These are phyloP conservation scores for Carduelis carduelis DNA, from an alignment of 2,797 vertebrate species.

Conservation along the genomic window DNA sequence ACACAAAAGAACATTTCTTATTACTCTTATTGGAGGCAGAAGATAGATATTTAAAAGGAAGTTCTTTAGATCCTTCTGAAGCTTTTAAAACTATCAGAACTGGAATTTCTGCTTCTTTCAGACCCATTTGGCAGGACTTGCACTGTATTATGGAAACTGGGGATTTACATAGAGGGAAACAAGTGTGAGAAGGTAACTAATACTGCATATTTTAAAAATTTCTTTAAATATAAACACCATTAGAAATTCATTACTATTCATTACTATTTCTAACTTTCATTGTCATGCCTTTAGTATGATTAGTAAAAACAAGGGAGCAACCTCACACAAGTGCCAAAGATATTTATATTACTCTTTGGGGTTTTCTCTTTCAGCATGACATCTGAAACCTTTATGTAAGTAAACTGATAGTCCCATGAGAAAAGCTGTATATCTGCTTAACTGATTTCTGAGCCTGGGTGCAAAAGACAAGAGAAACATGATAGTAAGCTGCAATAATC, in stretches of 20 bases:
- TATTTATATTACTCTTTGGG: background rate
- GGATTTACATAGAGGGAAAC: background rate
- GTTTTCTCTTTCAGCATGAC: background rate
- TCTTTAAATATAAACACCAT: background rate
- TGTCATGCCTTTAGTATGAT: background rate
- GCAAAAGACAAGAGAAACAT: background rate
- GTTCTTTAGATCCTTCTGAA: background rate
- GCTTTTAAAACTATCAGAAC: background rate
- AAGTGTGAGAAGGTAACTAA: background rate
- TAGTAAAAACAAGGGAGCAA: background rate
- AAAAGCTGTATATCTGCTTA: background rate
- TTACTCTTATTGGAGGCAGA: background rate
- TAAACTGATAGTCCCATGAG: background rate
- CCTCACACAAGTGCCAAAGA: background rate
- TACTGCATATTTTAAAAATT: background rate
- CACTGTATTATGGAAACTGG: accelerated
- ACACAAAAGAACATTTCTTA: background rate
- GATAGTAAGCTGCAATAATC: background rate
- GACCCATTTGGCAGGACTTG: background rate
- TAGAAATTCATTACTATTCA: background rate
- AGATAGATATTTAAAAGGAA: background rate
- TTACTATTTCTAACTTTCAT: background rate
- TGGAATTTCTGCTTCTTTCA: background rate
- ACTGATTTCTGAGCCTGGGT: background rate
- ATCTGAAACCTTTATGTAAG: background rate